Percentiles rank a stretch among this genome's conserved stretches.
Evolutionary conservation across 37 sponge, comb jelly and placozoan species (phyloP).

Genomic region (Chondrosia reniformis): DNA sequence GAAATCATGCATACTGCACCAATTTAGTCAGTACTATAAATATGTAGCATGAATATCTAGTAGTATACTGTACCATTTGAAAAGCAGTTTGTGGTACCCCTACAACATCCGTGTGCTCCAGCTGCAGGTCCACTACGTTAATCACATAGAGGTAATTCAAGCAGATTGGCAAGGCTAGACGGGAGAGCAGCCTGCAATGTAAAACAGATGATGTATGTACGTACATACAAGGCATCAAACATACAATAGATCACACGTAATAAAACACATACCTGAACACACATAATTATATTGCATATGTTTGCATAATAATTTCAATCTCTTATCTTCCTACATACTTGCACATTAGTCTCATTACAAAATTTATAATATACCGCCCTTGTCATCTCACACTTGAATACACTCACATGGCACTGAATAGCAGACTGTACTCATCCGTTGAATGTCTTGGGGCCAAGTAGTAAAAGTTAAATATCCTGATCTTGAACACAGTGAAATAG

Average conservation of each 20-base stretch:
- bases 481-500: slow-evolving; percentile 92
- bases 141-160: slow-evolving; percentile 91
- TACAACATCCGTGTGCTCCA: slow-evolving; percentile 23
- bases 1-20: too few species aligned
- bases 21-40: too few species aligned
- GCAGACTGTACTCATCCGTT: slow-evolving; percentile 91
- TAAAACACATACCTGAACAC: too few species aligned
- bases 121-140: slow-evolving; percentile 52
- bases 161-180: slow-evolving; percentile 91
- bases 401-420: slow-evolving; percentile 87
- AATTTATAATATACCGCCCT: too few species aligned
- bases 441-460: slow-evolving; percentile 85
- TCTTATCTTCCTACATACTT: too few species aligned
- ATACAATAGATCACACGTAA: not conserved
- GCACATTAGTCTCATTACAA: too few species aligned
- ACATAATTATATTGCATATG: too few species aligned
- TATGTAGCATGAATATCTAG: not conserved
- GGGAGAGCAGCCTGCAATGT: slow-evolving; percentile 85
- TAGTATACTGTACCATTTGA: slow-evolving; percentile 47
- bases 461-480: slow-evolving; percentile 94
- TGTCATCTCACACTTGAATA: not conserved
- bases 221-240: not conserved
- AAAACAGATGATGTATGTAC: not conserved
- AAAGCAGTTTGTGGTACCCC: slow-evolving; percentile 73
- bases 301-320: too few species aligned